A percentile compares a stretch with the other conserved stretches of the same genome.
Conservation (phyloP, 2,888 invertebrate genomes). For the Pseudococcus longispinus region DNA sequence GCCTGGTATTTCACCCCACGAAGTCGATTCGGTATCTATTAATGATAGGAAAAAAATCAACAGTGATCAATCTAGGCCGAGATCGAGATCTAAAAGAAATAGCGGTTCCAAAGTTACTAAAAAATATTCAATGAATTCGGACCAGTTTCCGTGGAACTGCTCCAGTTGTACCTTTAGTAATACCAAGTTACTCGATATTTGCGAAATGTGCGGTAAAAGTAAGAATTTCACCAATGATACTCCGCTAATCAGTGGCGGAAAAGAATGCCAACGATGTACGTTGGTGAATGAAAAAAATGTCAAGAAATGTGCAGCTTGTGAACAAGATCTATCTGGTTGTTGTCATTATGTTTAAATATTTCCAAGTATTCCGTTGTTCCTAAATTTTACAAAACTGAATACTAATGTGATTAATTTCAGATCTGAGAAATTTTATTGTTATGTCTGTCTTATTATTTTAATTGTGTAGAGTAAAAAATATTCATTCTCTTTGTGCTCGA, state of each 20-base stretch:
- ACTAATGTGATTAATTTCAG: slow-evolving; percentile 14
- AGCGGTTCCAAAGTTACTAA: background rate
- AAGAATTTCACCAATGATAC: slow-evolving; percentile 68
- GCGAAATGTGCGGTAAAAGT: slow-evolving; percentile 79
- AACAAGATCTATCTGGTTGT: slow-evolving; percentile 65
- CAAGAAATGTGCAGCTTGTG: slow-evolving; percentile 73
- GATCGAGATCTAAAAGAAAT: background rate
- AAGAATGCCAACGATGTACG: slow-evolving; percentile 78
- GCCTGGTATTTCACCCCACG: background rate
- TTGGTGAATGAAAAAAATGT: slow-evolving; percentile 75
- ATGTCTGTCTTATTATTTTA: background rate
- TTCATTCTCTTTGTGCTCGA: background rate
- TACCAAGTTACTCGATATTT: slow-evolving; percentile 66
- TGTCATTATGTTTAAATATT: slow-evolving; percentile 32
- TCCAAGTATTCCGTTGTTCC: slow-evolving; percentile 3
- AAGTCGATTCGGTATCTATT: background rate
- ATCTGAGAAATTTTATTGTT: background rate
- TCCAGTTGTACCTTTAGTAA: slow-evolving; percentile 76
- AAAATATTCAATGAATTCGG: slow-evolving; percentile 58
- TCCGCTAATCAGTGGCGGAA: slow-evolving; percentile 75
- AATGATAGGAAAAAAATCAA: background rate
- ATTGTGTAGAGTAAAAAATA: background rate
- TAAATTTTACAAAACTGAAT: slow-evolving; percentile 4
- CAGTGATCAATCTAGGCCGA: background rate
- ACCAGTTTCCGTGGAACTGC: slow-evolving; percentile 70